A percentile compares a stretch with the other conserved stretches of the same genome.
Conservation (phyloP, 30 jellyfish, hydroid and myxozoan species). For the Aurelia sp. region DNA sequence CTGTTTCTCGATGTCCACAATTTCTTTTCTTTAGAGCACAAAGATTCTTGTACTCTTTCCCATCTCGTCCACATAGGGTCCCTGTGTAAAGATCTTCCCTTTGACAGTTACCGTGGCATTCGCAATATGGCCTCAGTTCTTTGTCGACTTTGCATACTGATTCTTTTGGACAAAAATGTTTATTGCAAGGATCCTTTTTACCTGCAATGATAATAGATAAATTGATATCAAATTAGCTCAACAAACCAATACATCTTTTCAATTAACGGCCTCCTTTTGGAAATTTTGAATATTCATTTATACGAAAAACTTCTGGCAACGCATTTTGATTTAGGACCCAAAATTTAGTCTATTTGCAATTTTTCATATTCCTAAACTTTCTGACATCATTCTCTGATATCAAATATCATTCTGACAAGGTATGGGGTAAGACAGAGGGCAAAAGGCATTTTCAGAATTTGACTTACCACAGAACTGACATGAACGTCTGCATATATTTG, state of each 20-base stretch:
- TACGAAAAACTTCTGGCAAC: no score
- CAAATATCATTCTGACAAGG: no score
- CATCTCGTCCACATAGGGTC: constrained; percentile 78
- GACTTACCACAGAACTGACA: constrained; percentile 50
- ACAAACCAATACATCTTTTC: not conserved
- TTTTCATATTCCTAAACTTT: no score
- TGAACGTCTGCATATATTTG: constrained; percentile 43
- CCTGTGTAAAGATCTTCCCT: constrained; percentile 77
- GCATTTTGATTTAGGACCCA: no score
- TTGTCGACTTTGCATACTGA: constrained; percentile 65
- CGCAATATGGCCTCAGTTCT: constrained; percentile 57
- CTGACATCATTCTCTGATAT: no score
- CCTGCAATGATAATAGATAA: constrained; percentile 15
- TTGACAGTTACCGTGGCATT: constrained; percentile 64
- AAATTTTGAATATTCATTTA: no score
- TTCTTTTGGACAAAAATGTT: constrained; percentile 54
- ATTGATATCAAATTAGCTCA: not conserved
- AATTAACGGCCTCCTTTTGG: no score
- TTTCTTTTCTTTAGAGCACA: constrained; percentile 68
- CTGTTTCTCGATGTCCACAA: constrained; percentile 54
- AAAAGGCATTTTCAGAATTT: no score
- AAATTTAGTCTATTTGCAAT: no score
- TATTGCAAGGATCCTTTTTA: constrained; percentile 71
- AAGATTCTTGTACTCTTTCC: constrained; percentile 65
- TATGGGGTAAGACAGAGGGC: no score